These are phyloP conservation scores for Crematogaster levior DNA, from an alignment of 2,888 invertebrate species.

Conservation along the genomic window DNA sequence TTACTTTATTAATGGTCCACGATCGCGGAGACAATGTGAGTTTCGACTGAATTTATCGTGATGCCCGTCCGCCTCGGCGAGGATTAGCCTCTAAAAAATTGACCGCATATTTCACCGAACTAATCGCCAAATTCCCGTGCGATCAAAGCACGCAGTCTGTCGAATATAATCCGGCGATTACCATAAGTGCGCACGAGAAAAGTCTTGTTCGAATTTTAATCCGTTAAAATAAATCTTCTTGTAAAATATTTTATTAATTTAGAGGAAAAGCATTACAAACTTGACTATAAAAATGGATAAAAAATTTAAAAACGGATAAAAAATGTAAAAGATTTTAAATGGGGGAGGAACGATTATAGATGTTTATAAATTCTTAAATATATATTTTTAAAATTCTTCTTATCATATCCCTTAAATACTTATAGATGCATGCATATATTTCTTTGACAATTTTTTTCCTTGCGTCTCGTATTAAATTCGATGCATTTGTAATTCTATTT, in stretches of 20 bases:
- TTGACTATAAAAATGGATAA: neutral
- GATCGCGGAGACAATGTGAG: neutral
- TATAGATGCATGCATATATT: neutral
- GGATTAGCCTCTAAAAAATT: constrained; percentile 33
- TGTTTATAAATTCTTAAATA: neutral
- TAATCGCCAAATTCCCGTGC: constrained; percentile 15
- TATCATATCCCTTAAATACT: neutral
- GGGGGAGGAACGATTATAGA: neutral
- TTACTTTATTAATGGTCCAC: constrained; percentile 27
- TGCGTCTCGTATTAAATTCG: neutral
- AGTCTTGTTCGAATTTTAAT: neutral
- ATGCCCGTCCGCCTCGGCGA: neutral
- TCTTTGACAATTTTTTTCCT: neutral
- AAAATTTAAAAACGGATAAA: neutral
- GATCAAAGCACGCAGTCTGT: neutral
- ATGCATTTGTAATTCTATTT: neutral
- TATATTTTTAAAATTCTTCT: neutral
- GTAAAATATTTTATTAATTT: constrained; percentile 1
- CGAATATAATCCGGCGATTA: constrained; percentile 7
- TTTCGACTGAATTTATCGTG: constrained; percentile 25
- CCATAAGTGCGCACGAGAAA: neutral
- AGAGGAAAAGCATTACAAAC: neutral
- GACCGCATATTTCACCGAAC: neutral
- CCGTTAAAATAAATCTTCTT: neutral
- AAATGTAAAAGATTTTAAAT: neutral